phyloP scores from a whole-genome alignment of 2,888 invertebrate species.

The Sisyra terminalis region DNA sequence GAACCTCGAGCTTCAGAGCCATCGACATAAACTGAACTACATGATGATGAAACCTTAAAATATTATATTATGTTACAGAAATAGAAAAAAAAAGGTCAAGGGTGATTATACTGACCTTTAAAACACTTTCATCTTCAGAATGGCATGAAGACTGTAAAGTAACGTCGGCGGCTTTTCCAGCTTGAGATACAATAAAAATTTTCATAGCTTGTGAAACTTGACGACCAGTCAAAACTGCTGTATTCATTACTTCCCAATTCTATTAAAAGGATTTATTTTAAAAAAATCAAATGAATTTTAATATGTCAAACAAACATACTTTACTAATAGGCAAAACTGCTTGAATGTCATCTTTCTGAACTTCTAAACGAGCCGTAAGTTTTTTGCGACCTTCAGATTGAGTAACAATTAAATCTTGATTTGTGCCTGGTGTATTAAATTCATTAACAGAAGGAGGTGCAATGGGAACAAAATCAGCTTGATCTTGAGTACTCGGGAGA shows the following conservation, averaged over 20 bases:
- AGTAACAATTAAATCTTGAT: slow-evolving; percentile 28
- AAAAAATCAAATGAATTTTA: too few species aligned
- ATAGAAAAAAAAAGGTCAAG: slow-evolving; percentile 1
- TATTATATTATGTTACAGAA: slow-evolving; percentile 4
- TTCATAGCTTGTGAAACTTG: slow-evolving; percentile 92
- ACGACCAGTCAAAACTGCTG: slow-evolving; percentile 84
- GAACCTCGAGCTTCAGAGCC: slow-evolving; percentile 91
- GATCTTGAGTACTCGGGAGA: slow-evolving; percentile 13
- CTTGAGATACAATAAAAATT: slow-evolving; percentile 87
- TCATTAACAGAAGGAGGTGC: too few species aligned
- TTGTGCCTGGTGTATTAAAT: neutral
- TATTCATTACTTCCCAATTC: slow-evolving; percentile 93
- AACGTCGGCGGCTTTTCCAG: slow-evolving; percentile 88
- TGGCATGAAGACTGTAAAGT: slow-evolving; percentile 88
- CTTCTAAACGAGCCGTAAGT: slow-evolving; percentile 68
- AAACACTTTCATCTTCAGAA: slow-evolving; percentile 87
- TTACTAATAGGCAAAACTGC: slow-evolving; percentile 87
- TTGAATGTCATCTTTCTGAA: slow-evolving; percentile 87
- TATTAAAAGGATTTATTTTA: slow-evolving; percentile 27
- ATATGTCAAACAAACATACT: slow-evolving; percentile 31
- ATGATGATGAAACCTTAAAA: slow-evolving; percentile 79
- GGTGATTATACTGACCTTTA: slow-evolving; percentile 54
- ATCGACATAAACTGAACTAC: slow-evolving; percentile 91
- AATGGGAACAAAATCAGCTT: slow-evolving; percentile 10
- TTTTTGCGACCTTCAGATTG: slow-evolving; percentile 33